Evolutionary conservation across 1,140 invertebrate genomes (phyloP).

Genomic region (Drosophila triauraria): DNA sequence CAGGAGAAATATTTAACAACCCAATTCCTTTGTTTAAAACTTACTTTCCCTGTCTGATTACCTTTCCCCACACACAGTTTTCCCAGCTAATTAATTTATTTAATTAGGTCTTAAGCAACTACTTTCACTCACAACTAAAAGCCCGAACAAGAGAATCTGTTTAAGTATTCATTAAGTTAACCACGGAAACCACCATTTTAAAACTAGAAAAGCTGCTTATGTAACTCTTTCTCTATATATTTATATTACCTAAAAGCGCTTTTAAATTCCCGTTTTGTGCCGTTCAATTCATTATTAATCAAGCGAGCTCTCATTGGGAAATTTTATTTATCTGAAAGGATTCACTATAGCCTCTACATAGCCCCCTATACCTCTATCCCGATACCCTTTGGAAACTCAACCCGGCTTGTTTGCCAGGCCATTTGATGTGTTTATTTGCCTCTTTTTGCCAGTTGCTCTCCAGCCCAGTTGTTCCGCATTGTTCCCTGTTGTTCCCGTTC

Average conservation of each 20-base stretch:
- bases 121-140: background rate
- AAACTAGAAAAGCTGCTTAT: background rate
- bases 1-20: too few species aligned
- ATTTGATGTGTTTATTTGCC: constrained; percentile 49
- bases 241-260: background rate
- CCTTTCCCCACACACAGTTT: too few species aligned
- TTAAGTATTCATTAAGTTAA: background rate
- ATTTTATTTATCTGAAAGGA: constrained; percentile 42
- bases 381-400: background rate
- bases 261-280: constrained; percentile 18
- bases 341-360: background rate
- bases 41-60: too few species aligned
- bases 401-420: constrained; percentile 27
- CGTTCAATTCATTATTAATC: constrained; percentile 40
- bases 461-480: background rate
- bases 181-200: background rate
- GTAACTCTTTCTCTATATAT: background rate
- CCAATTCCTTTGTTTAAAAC: too few species aligned
- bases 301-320: constrained; percentile 4
- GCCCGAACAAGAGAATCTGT: too few species aligned
- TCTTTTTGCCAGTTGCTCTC: constrained; percentile 6
- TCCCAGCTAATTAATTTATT: too few species aligned
- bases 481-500: constrained; percentile 6
- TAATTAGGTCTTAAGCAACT: too few species aligned
- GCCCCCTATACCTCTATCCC: background rate